These are phyloP conservation scores for Procavia capensis DNA, from an alignment of 2,113 vertebrate genomes.

Conservation along the genomic window DNA sequence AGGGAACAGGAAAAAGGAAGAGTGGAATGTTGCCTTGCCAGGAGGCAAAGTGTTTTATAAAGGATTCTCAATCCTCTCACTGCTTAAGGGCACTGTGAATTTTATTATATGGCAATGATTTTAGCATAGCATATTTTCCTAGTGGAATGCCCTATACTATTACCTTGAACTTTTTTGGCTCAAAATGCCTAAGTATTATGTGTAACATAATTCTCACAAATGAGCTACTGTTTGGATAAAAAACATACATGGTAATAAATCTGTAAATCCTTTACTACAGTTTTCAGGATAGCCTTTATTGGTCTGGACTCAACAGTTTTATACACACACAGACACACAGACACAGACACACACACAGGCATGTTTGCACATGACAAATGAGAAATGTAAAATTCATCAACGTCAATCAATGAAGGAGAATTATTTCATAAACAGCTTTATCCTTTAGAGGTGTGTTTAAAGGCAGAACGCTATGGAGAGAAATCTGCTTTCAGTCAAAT, in stretches of 20 bases:
- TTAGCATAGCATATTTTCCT: slow-evolving; percentile 46
- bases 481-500: background rate
- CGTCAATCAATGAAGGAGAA: background rate
- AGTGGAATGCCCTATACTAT: slow-evolving; percentile 27
- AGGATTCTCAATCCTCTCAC: background rate
- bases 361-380: background rate
- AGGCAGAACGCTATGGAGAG: background rate
- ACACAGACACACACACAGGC: too few species aligned
- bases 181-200: slow-evolving; percentile 34
- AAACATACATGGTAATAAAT: slow-evolving; percentile 43
- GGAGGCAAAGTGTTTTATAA: background rate
- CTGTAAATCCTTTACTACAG: slow-evolving; percentile 46
- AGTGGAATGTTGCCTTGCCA: background rate
- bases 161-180: slow-evolving; percentile 46
- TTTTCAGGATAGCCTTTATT: slow-evolving; percentile 56
- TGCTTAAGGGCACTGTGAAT: slow-evolving; percentile 30
- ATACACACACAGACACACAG: background rate
- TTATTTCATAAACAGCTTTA: background rate
- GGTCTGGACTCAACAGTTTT: slow-evolving; percentile 60
- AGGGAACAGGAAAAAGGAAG: background rate
- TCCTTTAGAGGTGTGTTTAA: background rate
- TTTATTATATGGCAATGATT: slow-evolving; percentile 38
- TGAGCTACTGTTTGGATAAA: slow-evolving; percentile 29
- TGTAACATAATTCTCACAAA: slow-evolving; percentile 62
- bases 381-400: background rate